A percentile compares a stretch with the other conserved stretches of the same genome.
phyloP scores from a whole-genome alignment of 2,797 vertebrate species.

The Hydrophis major region DNA sequence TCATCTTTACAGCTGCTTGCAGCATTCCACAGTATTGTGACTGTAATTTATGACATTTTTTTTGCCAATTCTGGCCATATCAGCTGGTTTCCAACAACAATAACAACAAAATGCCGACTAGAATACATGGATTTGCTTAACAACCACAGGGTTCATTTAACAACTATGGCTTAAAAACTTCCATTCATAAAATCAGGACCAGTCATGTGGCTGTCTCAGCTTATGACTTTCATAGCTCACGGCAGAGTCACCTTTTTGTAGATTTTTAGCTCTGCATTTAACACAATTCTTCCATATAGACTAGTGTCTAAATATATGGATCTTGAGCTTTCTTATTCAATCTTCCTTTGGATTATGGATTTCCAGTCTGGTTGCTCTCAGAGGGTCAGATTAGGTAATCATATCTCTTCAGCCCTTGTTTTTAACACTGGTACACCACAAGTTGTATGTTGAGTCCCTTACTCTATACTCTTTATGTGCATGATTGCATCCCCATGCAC shows the following conservation, averaged over 20 bases:
- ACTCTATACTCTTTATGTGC: too few species aligned
- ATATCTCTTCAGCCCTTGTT: too few species aligned
- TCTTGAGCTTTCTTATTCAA: too few species aligned
- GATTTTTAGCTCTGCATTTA: too few species aligned
- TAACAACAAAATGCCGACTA: neutral
- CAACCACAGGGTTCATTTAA: neutral
- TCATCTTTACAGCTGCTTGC: neutral
- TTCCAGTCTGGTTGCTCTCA: too few species aligned
- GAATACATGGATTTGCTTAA: neutral
- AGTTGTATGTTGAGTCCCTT: too few species aligned
- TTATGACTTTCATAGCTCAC: neutral
- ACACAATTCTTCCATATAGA: too few species aligned
- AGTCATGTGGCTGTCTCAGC: neutral
- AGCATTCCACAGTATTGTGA: neutral
- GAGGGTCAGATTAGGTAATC: too few species aligned
- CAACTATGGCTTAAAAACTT: neutral
- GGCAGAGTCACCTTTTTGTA: neutral
- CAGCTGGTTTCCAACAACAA: neutral
- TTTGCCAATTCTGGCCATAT: neutral
- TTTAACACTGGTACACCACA: too few species aligned
- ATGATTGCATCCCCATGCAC: too few species aligned
- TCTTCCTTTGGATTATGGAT: too few species aligned
- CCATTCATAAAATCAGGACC: neutral
- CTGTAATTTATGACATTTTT: neutral
- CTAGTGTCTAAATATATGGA: too few species aligned